Conservation (phyloP, 2,797 vertebrate genomes). For the Sparidentex hasta region DNA sequence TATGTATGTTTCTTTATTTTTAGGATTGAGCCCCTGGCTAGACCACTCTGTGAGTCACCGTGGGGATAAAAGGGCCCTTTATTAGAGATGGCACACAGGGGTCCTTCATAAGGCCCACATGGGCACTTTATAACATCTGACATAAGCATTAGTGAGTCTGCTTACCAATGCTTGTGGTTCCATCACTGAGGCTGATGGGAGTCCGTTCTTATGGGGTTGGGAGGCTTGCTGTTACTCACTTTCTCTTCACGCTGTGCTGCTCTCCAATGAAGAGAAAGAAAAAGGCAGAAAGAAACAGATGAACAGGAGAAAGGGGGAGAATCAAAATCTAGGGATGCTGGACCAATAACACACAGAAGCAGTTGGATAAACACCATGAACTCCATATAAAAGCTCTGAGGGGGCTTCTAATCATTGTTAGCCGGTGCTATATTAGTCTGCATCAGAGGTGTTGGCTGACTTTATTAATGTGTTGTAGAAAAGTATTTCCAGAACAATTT, state of each 20-base stretch:
- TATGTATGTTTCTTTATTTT: conserved; percentile 79
- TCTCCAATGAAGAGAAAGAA: conserved; percentile 32
- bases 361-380: conserved; percentile 59
- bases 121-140: conserved; percentile 80
- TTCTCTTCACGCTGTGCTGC: conserved; percentile 34
- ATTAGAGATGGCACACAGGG: conserved; percentile 80
- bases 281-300: conserved; percentile 23
- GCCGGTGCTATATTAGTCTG: conserved; percentile 44
- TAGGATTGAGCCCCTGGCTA: conserved; percentile 64
- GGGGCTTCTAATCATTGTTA: conserved; percentile 43
- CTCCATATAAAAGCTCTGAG: conserved; percentile 63
- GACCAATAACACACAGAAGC: conserved; percentile 60
- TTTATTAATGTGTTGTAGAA: conserved; percentile 45
- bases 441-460: conserved; percentile 47
- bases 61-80: conserved; percentile 77
- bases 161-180: conserved; percentile 74
- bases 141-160: conserved; percentile 81
- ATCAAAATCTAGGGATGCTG: conserved; percentile 40
- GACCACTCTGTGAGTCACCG: conserved; percentile 67
- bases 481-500: conserved; percentile 15
- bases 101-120: conserved; percentile 79
- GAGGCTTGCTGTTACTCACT: conserved; percentile 32
- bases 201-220: conserved; percentile 57
- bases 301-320: conserved; percentile 20
- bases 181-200: conserved; percentile 73